Base-by-base conservation (phyloP, 2,888 invertebrate genomes). In the Pemphredon lugubris region DNA sequence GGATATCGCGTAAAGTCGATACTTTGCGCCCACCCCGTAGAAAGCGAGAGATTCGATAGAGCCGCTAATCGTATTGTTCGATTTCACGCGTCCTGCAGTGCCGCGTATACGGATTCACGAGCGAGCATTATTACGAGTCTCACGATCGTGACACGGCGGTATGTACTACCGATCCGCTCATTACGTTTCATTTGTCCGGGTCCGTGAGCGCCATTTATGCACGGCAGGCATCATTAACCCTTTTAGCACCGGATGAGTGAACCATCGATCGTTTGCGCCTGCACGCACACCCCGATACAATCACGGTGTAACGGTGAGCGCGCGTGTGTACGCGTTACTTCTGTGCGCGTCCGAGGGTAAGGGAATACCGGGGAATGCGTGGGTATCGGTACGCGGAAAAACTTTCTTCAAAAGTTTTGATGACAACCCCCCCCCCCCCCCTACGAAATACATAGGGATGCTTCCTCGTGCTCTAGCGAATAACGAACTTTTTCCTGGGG, bases 161-260 rank as follows among this genome's bases (percentile, higher is more conserved):
- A 72, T 58, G 63, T 66, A 63, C 63, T 47, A 20, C 45, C 79
- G 76, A 79, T 79, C 66, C 79, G 74, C 74, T 79, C 79, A 79
- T 79, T 79, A 79, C 76, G 76, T 76, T 79, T 79, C 79, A 79
- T 79, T 79, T 79, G 79, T 76, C 70, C 67, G 59, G 53, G 66
- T 40, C 76, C 65, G 73, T 70, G 79, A 79, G 67, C 79, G 72
- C 76, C 79, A 79, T 79, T 79, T 79, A 78, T 70, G 78, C 74
- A 58, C 57, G 72, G 74, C 68, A 73, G 79, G 79, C 79, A 77
- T 79, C 79, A 79, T 79, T 79, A 79, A 79, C 79, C 79, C 79
- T 79, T 79, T 79, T 79, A 77, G 73, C 68, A 59, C 61, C 68
- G 74, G 64, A 79, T 79, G 79, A 79, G 74, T 68, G 66, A 69